Conservation (phyloP, 2,888 invertebrate genomes). For the Diaphora mendica region DNA sequence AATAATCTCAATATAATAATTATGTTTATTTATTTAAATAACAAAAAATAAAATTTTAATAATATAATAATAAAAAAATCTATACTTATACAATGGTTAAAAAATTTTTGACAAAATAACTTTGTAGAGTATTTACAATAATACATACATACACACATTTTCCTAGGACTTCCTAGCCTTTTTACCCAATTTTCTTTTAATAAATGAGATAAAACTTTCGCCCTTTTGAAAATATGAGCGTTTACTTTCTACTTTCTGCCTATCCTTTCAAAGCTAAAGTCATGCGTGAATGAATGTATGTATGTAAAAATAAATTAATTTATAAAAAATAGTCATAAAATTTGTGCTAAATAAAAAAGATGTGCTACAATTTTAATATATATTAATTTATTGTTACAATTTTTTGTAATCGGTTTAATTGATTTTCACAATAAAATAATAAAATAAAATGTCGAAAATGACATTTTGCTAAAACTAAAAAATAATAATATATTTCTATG, state of each 20-base stretch:
- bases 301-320: not conserved
- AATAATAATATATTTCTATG: no score
- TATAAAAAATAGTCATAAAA: not conserved
- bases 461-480: not conserved
- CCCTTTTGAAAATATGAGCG: no score
- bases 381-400: no score
- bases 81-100: not conserved
- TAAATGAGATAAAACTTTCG: no score
- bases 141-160: no score
- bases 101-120: not conserved
- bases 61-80: not conserved
- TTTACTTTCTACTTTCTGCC: no score
- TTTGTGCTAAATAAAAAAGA: not conserved
- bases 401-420: not conserved
- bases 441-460: not conserved
- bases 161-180: no score
- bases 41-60: not conserved
- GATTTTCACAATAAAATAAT: not conserved
- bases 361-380: no score
- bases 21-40: not conserved
- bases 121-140: no score
- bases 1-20: constrained; percentile 1
- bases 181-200: no score
- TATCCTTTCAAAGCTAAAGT: no score
- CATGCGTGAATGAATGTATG: not conserved